Evolutionary conservation across 2,797 vertebrate species (phyloP).

Genomic region (Parauchenoglanis punctatus): DNA sequence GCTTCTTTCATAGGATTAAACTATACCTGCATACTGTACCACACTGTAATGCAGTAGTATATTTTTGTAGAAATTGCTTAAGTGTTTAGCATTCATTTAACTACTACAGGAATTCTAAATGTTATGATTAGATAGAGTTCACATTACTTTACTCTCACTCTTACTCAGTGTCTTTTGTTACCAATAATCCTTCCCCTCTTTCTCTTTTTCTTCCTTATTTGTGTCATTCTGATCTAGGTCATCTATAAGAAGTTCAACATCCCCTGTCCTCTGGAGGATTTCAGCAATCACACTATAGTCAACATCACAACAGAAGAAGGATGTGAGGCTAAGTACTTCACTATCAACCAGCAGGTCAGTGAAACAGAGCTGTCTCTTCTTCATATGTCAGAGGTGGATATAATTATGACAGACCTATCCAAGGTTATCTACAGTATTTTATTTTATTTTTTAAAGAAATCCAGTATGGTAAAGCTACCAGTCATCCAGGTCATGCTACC

Average conservation of each 20-base stretch:
- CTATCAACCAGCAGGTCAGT: conserved; percentile 77
- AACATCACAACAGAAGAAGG: conserved; percentile 56
- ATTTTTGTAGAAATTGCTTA: not conserved
- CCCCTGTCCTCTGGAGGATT: conserved; percentile 71
- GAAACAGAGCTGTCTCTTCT: not conserved
- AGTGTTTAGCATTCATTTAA: not conserved
- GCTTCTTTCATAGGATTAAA: not conserved
- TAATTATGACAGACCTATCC: conserved; percentile 1
- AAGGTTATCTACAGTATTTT: conserved; percentile 52
- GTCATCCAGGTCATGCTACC: conserved; percentile 49
- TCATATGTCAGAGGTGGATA: not conserved
- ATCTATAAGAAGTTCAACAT: conserved; percentile 93
- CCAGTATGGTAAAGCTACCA: conserved; percentile 29
- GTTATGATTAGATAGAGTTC: not conserved
- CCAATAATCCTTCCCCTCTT: not conserved
- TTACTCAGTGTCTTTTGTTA: conserved; percentile 80
- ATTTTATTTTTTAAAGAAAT: conserved; percentile 12
- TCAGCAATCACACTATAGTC: conserved; percentile 64
- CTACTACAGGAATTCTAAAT: not conserved
- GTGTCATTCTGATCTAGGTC: conserved; percentile 74
- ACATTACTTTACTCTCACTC: not conserved
- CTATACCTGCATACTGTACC: not conserved
- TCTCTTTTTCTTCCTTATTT: not conserved
- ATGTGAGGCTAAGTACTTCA: conserved; percentile 70
- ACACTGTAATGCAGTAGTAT: not conserved